Conservation (phyloP, 2,113 vertebrate genomes). For the Tetrao urogallus region DNA sequence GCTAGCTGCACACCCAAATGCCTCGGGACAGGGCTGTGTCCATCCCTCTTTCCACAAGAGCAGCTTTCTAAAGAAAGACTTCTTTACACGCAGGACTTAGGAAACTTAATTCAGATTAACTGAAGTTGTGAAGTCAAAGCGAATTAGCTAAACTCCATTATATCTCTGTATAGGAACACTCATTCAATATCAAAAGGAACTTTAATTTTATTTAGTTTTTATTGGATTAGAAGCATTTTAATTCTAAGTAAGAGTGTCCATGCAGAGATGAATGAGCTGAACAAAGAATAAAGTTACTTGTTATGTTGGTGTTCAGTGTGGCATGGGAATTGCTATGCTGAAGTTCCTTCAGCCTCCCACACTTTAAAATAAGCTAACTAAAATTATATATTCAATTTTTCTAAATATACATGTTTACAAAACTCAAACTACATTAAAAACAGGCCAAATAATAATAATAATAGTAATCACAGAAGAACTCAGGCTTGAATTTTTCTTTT, state of each 20-base stretch:
- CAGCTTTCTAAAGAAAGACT: conserved; percentile 30
- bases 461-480: neutral
- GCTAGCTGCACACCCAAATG: neutral
- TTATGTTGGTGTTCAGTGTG: neutral
- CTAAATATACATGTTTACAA: neutral
- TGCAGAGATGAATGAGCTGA: neutral
- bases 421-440: neutral
- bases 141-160: conserved; percentile 46
- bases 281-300: neutral
- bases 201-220: conserved; percentile 37
- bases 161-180: neutral
- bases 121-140: conserved; percentile 31
- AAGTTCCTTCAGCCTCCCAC: neutral
- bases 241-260: conserved; percentile 3
- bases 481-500: neutral
- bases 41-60: conserved; percentile 36
- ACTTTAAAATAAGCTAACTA: conserved; percentile 8
- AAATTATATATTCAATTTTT: neutral
- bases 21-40: conserved; percentile 24
- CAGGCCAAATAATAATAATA: neutral
- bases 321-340: neutral
- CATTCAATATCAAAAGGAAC: conserved; percentile 12
- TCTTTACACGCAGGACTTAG: neutral
- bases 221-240: conserved; percentile 28
- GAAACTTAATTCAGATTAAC: conserved; percentile 52